Evolutionary conservation across 2,797 vertebrate species (phyloP), one percentile per base, ranked within the genome.

Genomic region (Chelon labrosus): DNA sequence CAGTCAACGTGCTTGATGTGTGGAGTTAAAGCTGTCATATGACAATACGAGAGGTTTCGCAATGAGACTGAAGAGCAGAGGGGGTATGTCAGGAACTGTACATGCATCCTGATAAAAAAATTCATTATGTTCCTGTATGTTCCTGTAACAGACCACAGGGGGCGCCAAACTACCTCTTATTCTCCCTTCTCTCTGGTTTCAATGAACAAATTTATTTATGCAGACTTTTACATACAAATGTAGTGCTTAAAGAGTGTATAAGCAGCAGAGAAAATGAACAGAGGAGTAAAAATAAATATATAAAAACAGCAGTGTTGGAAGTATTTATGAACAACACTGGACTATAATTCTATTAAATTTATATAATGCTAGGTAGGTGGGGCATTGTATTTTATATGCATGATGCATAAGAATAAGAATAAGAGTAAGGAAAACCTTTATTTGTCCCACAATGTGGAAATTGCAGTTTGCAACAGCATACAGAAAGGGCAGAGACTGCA

Each of bases 91-190:
- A 20, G 22, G 2, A 16, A 37, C 16, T 62, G 62, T 44, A 38
- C 53, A 37, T 71, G 44, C 51, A 60, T 20, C 27, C 64, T 52
- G 55, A 22, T 20, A 7, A 52, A 52, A 41, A 72, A 60, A 75
- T 14, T 86, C 59, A 81, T 22, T 0, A 37, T 66, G 53, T 79
- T 65, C 84, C 7, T 62, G 53, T 60, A 20, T 54, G 84, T 56
- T 14, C 35, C 0, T 1, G 10, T 17, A 0, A 17, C 6, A 1
- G 11, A 4, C 85, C 12, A 7, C 14, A 90, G 87, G n/a, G 73
- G 89, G 85, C 70, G 73, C 53, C 65, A 72, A 7, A 31, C 0
- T 0, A 38, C 35, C 11, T 11, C 1, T 19, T 3, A 7, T 44
- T 10, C 14, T 44, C 14, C 42, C 14, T 7, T 44, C 42, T 16